Conservation (phyloP, 2,113 vertebrate species). For the Sinosuthora webbiana region DNA sequence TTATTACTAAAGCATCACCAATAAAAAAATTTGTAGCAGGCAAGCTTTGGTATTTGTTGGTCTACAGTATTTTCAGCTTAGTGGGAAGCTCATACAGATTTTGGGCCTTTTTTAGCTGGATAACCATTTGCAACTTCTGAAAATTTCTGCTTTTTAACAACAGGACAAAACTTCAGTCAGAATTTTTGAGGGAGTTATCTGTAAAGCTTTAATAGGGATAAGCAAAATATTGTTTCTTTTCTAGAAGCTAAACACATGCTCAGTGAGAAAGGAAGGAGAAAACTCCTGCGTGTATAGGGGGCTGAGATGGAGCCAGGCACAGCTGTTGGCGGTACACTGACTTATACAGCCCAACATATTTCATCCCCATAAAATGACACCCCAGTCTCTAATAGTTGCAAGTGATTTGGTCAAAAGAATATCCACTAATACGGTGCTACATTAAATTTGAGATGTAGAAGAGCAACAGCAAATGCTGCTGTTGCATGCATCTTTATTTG, state of each 20-base stretch:
- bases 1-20: neutral
- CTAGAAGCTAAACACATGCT: neutral
- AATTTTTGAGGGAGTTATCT: neutral
- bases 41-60: neutral
- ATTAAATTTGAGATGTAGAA: neutral
- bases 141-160: neutral
- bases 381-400: neutral
- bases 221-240: neutral
- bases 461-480: neutral
- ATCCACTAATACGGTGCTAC: neutral
- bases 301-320: neutral
- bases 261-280: neutral
- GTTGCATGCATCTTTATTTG: neutral
- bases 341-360: neutral
- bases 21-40: neutral
- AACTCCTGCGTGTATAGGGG: fast-evolving
- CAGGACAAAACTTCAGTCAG: neutral
- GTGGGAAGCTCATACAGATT: neutral
- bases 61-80: neutral
- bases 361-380: neutral
- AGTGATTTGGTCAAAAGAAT: neutral
- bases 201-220: neutral
- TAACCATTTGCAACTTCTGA: neutral
- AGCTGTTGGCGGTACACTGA: neutral
- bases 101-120: neutral